Evolutionary conservation across 2,113 vertebrate species (phyloP), one percentile per base, ranked within the genome.

Genomic region (Epinephelus moara): DNA sequence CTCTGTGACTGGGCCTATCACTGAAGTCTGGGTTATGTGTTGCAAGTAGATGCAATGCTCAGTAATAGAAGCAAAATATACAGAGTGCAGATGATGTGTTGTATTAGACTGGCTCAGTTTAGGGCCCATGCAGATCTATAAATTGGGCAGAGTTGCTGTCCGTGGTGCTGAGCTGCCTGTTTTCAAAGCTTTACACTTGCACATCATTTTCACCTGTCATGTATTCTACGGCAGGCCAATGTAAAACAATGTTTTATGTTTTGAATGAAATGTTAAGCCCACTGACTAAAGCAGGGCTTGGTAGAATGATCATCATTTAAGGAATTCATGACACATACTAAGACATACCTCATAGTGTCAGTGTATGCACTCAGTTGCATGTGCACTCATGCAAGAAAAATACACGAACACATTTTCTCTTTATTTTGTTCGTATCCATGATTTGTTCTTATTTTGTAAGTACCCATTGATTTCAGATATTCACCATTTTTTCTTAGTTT

Each of bases 81-180:
- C 30, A 37, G 33, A 37, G 33, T 37, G 33, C 33, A 37, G 33
- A 37, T 37, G 10, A 21, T 33, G 6, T 8, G 17, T 47, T 52
- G 25, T 1, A 27, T 1, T 21, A 1, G 12, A 7, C 52, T 1
- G 2, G 17, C 6, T 27, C 15, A 19, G 23, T 30, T 76, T 49
- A 3, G 3, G 63, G 12, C 63, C 17, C n/a, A 2, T 6, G 6
- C 37, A 21, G 17, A 17, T 14, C 37, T 59, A 4, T 18, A 7
- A 11, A 33, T n/a, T 30, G 19, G 9, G 18, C 12, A 17, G 33
- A n/a, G 77, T 71, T 79, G 50, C 50, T 80, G 59, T 80, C 78
- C 14, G 25, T 80, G 78, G 68, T 63, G 50, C 49, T 72, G 60
- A 80, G 25, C 25, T 25, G 12, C 2, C 23, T 55, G 21, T 17